Conservation (phyloP, 2,113 vertebrate species). For the Opisthocomus hoazin region DNA sequence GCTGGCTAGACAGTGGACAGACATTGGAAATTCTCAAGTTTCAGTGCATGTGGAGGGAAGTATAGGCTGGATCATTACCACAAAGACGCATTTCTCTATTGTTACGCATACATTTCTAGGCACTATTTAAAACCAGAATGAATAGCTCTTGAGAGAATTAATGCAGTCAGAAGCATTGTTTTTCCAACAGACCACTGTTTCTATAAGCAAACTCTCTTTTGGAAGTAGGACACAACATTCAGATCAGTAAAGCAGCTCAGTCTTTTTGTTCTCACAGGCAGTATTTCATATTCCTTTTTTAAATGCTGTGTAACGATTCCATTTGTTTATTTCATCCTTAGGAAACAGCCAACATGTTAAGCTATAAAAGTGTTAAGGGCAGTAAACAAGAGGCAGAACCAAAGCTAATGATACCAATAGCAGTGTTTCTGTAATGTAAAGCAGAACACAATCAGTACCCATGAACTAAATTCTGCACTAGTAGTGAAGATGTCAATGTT, state of each 20-base stretch:
- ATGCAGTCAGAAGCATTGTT: not conserved
- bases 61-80: not conserved
- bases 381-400: not conserved
- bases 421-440: not conserved
- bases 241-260: not conserved
- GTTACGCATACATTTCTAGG: not conserved
- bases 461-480: not conserved
- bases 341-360: not conserved
- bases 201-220: not conserved
- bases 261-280: not conserved
- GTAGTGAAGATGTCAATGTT: not conserved
- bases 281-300: not conserved
- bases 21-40: not conserved
- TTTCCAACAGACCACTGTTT: not conserved
- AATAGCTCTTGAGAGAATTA: not conserved
- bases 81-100: not conserved
- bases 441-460: not conserved
- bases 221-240: not conserved
- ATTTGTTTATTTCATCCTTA: not conserved
- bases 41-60: not conserved
- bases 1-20: not conserved
- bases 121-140: not conserved
- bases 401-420: not conserved
- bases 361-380: not conserved
- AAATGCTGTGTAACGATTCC: not conserved